Percentiles rank a stretch among this genome's conserved stretches.
Evolutionary conservation across 2,113 vertebrate genomes (phyloP).

Genomic region (Nicator chloris): DNA sequence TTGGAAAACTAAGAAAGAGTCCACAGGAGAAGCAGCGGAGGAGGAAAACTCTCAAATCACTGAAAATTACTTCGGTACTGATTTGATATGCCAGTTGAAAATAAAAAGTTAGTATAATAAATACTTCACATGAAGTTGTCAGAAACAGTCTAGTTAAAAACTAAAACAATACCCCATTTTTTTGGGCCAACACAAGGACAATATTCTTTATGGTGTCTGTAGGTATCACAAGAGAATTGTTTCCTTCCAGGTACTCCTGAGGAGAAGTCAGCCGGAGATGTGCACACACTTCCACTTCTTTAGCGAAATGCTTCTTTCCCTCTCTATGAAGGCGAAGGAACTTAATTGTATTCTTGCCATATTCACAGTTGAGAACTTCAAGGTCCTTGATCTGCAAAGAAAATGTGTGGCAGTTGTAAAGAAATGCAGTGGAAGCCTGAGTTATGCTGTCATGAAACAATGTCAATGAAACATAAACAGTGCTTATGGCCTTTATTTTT

Average conservation of each 20-base stretch:
- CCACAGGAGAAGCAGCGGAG: neutral
- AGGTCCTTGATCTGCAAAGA: constrained; percentile 74
- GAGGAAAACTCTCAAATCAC: neutral
- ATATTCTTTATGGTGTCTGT: constrained; percentile 98
- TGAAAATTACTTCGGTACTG: neutral
- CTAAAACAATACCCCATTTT: constrained; percentile 85
- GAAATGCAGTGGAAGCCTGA: neutral
- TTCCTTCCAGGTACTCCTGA: constrained; percentile 85
- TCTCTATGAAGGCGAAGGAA: constrained; percentile 81
- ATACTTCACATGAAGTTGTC: neutral
- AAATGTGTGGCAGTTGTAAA: neutral
- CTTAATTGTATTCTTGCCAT: constrained; percentile 91
- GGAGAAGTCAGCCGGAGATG: constrained; percentile 83
- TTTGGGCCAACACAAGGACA: constrained; percentile 87
- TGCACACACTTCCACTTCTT: constrained; percentile 84
- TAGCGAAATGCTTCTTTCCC: constrained; percentile 79
- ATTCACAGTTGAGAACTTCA: constrained; percentile 88
- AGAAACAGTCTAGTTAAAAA: neutral
- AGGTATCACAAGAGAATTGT: constrained; percentile 91
- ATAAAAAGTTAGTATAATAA: neutral
- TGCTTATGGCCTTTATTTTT: neutral
- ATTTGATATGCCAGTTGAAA: neutral
- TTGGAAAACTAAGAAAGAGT: neutral
- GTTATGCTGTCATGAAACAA: neutral
- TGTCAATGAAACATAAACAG: neutral